Evolutionary conservation across 2,888 invertebrate genomes (phyloP).

Genomic region (Euzetes globulus): DNA sequence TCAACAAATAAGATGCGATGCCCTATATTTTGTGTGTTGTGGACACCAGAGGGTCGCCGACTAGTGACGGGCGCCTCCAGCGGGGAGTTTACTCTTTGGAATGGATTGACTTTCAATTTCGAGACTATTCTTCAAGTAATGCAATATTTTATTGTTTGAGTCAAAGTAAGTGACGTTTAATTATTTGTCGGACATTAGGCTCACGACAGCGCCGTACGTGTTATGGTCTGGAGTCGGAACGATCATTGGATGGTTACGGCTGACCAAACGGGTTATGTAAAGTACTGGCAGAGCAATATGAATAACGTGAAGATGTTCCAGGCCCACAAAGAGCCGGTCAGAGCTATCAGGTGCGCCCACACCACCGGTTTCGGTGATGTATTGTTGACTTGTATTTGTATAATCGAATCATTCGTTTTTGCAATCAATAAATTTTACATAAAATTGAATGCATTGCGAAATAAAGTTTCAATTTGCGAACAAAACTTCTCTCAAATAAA

Average conservation of each 20-base stretch:
- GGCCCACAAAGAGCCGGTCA: conserved; percentile 98
- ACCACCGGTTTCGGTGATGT: conserved; percentile 7
- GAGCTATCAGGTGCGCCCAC: conserved; percentile 80
- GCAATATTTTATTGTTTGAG: conserved; percentile 27
- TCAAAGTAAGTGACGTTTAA: background rate
- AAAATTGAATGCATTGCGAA: background rate
- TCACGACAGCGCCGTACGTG: conserved; percentile 97
- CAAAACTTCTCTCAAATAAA: background rate
- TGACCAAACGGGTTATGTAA: conserved; percentile 96
- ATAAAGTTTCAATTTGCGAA: background rate
- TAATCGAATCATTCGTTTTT: background rate
- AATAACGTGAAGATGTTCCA: conserved; percentile 99
- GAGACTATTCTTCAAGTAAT: conserved; percentile 96
- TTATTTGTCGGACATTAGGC: conserved; percentile 58
- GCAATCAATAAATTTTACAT: background rate
- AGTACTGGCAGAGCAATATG: conserved; percentile 99
- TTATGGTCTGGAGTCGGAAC: conserved; percentile 99
- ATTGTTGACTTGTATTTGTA: background rate
- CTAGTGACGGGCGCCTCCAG: conserved; percentile 97
- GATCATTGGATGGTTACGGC: conserved; percentile 99
- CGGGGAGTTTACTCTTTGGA: conserved; percentile 99
- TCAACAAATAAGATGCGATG: conserved; percentile 99
- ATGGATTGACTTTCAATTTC: conserved; percentile 99
- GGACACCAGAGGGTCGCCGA: conserved; percentile 98
- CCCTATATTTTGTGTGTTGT: conserved; percentile 96